Conservation (phyloP, 2,113 vertebrate genomes). For the Zosterops hypoxanthus region DNA sequence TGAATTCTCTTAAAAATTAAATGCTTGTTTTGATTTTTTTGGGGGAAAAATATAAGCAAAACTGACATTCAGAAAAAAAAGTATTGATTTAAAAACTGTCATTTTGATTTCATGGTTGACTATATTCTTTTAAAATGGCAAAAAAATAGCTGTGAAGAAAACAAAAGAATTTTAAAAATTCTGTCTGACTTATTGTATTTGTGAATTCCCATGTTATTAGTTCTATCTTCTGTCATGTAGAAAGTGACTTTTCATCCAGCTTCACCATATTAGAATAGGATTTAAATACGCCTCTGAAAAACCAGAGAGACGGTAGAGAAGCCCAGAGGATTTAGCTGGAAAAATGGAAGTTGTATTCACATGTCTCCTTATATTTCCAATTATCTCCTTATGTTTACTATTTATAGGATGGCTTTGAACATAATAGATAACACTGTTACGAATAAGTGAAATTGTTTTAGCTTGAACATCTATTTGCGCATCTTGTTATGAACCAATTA, state of each 20-base stretch:
- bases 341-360: background rate
- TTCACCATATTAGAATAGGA: background rate
- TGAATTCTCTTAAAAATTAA: background rate
- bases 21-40: background rate
- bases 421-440: background rate
- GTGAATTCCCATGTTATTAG: background rate
- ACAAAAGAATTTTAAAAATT: background rate
- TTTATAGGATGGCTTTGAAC: background rate
- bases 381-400: background rate
- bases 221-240: background rate
- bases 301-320: background rate
- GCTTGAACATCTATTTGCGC: background rate
- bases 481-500: background rate
- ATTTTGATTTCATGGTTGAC: background rate
- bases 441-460: slow-evolving; percentile 3
- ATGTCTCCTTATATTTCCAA: background rate
- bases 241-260: background rate
- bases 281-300: background rate
- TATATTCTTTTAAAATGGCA: background rate
- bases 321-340: background rate
- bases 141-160: background rate
- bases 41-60: background rate
- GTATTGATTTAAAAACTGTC: background rate
- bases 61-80: background rate
- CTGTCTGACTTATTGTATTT: background rate